Evolutionary conservation across 1,140 invertebrate genomes (phyloP).

Genomic region (Drosophila arawakana): DNA sequence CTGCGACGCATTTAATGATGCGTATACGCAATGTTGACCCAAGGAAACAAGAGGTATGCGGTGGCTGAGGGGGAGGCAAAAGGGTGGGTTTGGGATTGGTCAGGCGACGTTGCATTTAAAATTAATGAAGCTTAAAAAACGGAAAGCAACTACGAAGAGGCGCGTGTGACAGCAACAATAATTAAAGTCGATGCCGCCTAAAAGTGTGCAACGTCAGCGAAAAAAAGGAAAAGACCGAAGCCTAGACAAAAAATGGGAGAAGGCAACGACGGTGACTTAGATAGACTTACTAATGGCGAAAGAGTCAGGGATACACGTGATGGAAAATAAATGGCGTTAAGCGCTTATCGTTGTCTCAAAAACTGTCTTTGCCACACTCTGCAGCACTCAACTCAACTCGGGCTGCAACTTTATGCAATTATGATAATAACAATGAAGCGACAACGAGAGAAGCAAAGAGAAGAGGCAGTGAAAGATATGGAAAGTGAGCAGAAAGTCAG

Average conservation of each 20-base stretch:
- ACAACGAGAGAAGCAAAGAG: constrained; percentile 21
- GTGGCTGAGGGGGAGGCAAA: neutral
- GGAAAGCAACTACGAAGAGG: constrained; percentile 6
- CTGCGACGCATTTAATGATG: constrained; percentile 62
- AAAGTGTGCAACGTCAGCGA: constrained; percentile 47
- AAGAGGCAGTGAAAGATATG: constrained; percentile 30
- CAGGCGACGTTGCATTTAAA: constrained; percentile 33
- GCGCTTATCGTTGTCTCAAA: constrained; percentile 42
- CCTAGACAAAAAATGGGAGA: neutral
- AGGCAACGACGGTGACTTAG: too few species aligned
- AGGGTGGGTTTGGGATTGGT: neutral
- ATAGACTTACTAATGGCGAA: neutral
- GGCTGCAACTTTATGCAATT: constrained; percentile 70
- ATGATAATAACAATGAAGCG: constrained; percentile 79
- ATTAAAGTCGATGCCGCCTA: constrained; percentile 63
- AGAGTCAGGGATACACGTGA: neutral
- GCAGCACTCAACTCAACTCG: constrained; percentile 28
- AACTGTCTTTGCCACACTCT: constrained; percentile 46
- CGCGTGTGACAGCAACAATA: constrained; percentile 38
- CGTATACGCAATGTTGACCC: constrained; percentile 61
- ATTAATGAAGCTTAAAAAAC: constrained; percentile 43
- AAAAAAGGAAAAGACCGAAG: constrained; percentile 9
- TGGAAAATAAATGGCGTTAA: constrained; percentile 45
- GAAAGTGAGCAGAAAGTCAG: constrained; percentile 16
- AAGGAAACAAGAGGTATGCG: neutral